Evolutionary conservation across 2,797 vertebrate species (phyloP).

Genomic region (Neosilurus mollespiculum): DNA sequence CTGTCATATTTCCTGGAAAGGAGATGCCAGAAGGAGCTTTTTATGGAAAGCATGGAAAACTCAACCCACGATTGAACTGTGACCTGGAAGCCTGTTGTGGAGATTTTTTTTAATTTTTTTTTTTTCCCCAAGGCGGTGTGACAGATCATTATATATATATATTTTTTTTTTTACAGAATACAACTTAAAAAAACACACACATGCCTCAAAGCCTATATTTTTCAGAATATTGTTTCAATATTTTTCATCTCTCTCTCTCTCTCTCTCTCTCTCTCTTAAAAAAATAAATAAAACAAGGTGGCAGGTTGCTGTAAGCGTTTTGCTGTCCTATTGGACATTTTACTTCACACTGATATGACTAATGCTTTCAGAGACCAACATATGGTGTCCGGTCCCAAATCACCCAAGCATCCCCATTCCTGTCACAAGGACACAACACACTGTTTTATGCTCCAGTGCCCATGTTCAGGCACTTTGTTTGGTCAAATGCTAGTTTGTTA

Average conservation of each 20-base stretch:
- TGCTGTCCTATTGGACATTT: neutral
- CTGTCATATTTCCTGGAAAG: neutral
- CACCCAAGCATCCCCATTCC: conserved; percentile 17
- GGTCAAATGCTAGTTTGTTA: neutral
- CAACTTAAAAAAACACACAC: neutral
- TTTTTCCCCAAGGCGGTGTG: neutral
- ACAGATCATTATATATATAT: neutral
- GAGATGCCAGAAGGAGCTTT: neutral
- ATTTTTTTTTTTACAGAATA: neutral
- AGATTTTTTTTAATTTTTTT: neutral
- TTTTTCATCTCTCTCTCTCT: neutral
- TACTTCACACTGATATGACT: conserved; percentile 3
- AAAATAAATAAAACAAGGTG: conserved; percentile 1
- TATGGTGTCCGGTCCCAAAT: conserved; percentile 35
- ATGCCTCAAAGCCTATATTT: neutral
- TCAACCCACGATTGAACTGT: no score
- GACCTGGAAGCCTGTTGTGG: neutral
- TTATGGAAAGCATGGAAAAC: neutral
- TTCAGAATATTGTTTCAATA: neutral
- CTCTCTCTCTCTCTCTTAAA: neutral
- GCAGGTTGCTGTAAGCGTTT: neutral
- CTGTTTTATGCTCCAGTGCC: conserved; percentile 17
- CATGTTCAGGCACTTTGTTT: conserved; percentile 14
- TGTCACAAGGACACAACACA: conserved; percentile 20
- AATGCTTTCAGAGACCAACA: conserved; percentile 17